A percentile compares a stretch with the other conserved stretches of the same genome.
phyloP scores from a whole-genome alignment of 2,113 vertebrate species.

The Siniperca knerii region DNA sequence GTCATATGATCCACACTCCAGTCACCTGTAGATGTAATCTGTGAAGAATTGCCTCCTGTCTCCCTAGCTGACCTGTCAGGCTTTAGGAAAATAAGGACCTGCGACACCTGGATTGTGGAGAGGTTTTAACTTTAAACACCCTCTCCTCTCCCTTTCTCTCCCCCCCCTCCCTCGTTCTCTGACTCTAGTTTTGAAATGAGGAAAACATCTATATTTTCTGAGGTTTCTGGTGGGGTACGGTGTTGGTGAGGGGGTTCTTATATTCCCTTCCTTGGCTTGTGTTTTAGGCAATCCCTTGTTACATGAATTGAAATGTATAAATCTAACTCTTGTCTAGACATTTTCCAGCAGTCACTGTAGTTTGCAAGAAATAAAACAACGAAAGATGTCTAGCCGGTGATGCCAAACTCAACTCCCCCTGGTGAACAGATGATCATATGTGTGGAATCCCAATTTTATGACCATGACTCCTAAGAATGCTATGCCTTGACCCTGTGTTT shows the following conservation, averaged over 20 bases:
- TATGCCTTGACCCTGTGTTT: constrained; percentile 86
- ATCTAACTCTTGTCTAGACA: constrained; percentile 94
- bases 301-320: constrained; percentile 95
- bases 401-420: constrained; percentile 89
- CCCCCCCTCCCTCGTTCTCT: constrained; percentile 15
- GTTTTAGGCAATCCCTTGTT: constrained; percentile 93
- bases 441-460: constrained; percentile 89
- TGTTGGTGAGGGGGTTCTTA: constrained; percentile 79
- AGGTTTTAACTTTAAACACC: constrained; percentile 52
- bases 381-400: constrained; percentile 89
- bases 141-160: constrained; percentile 24
- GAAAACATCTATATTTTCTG: constrained; percentile 82
- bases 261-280: constrained; percentile 90
- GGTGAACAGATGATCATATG: constrained; percentile 87
- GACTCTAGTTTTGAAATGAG: constrained; percentile 83
- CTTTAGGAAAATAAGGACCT: constrained; percentile 58
- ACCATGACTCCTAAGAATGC: constrained; percentile 85
- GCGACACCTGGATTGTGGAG: constrained; percentile 80
- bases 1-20: constrained; percentile 65
- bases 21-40: constrained; percentile 84
- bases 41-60: constrained; percentile 74
- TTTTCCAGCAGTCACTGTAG: constrained; percentile 91
- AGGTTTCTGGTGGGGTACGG: constrained; percentile 43
- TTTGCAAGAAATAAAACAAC: constrained; percentile 86
- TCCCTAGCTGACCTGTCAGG: constrained; percentile 74